These are phyloP conservation scores for Notothenia coriiceps DNA, from an alignment of 2,113 vertebrate genomes.

Conservation along the genomic window DNA sequence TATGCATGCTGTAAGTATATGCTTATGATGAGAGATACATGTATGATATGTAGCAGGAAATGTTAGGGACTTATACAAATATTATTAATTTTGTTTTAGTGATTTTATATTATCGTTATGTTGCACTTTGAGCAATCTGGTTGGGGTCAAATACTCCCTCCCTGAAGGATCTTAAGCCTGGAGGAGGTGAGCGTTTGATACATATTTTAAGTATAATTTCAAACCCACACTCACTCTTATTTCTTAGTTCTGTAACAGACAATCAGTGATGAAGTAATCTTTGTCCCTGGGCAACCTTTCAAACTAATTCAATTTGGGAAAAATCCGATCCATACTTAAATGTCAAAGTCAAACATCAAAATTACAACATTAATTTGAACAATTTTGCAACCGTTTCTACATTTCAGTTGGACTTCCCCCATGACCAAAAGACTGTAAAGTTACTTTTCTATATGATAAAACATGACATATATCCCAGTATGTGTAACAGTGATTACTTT, in stretches of 20 bases:
- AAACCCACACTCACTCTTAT: neutral
- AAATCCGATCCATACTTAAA: conserved; percentile 9
- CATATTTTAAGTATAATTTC: neutral
- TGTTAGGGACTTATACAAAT: neutral
- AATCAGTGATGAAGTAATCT: conserved; percentile 11
- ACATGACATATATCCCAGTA: neutral
- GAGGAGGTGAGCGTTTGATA: neutral
- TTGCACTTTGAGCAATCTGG: conserved; percentile 52
- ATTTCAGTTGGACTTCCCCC: neutral
- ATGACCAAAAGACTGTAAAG: conserved; percentile 20
- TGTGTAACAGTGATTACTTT: conserved; percentile 10
- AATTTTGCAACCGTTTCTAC: neutral
- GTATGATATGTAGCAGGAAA: conserved; percentile 57
- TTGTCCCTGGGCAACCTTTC: neutral
- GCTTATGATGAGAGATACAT: conserved; percentile 38
- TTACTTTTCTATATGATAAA: neutral
- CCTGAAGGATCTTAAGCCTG: neutral
- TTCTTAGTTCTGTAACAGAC: conserved; percentile 9
- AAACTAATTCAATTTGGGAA: neutral
- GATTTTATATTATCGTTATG: conserved; percentile 25
- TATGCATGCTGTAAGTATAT: conserved; percentile 63
- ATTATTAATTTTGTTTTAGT: conserved; percentile 39
- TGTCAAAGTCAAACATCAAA: neutral
- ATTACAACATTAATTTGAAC: neutral
- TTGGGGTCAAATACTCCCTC: conserved; percentile 13